Base-by-base conservation (phyloP, 2,888 invertebrate species). In the Spisula subtruncata region DNA sequence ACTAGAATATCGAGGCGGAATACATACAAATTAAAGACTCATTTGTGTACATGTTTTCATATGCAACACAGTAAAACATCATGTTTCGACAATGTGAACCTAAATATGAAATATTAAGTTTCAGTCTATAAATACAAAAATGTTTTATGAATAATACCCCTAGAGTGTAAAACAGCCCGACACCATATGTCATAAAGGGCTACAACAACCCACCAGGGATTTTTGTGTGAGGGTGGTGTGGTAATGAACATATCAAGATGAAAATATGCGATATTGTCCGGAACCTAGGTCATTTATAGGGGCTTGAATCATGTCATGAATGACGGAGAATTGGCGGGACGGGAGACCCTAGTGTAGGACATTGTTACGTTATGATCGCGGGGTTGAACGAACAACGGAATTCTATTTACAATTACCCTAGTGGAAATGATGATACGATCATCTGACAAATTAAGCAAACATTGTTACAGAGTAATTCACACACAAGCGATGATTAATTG, bases 391-490 rank as follows among this genome's bases (percentile, higher is more conserved):
- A 66, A 66, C 25, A 66, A 35, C 75, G 12, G 75, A 75, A 75
- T 2, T 32, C 32, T 75, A 75, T 75, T 75, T 18, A 75, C 75
- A 75, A 75, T 35, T 35, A 12, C 35, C 75, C 75, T 18, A 75
- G 75, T 35, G 75, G 25, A 4, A 14, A 29, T 32, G n/a, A 32
- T 75, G n/a, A 35, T 32, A 14, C 25, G 75, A 35, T 75, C 75
- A 75, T 75, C 75, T 32, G 75, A 32, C 75, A 32, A 75, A 75
- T 75, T 75, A 32, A 75, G 16, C 32, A 16, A 75, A 75, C 32
- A 32, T 75, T 75, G 32, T 25, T 18, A 75, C 2, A 75, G 4
- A 5, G 1, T 35, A 75, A 75, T 75, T 18, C 14, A 20, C 35
- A 35, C 35, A 35, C 25, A 25, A 12, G 18, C 35, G 5, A 75